Conservation (phyloP, 2,888 invertebrate species). For the Cheilosia soror region DNA sequence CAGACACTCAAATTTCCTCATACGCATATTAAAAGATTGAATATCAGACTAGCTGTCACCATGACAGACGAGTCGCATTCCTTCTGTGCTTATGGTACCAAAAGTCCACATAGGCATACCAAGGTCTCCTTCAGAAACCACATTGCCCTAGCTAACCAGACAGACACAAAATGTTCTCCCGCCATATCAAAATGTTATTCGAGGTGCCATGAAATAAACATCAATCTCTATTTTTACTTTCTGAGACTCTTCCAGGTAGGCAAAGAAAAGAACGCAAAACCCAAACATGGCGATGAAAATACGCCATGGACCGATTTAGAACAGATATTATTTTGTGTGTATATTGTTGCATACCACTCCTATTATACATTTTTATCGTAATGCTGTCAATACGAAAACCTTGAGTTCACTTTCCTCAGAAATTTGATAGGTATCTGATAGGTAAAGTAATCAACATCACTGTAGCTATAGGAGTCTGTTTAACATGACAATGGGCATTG, state of each 20-base stretch:
- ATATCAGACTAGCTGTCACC: slow-evolving; percentile 51
- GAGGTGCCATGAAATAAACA: slow-evolving; percentile 44
- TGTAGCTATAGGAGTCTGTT: slow-evolving; percentile 4
- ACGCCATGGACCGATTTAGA: slow-evolving; percentile 25
- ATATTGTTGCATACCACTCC: slow-evolving; percentile 14
- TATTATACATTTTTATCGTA: slow-evolving; percentile 22
- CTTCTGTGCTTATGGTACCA: not conserved
- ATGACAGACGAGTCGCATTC: slow-evolving; percentile 27
- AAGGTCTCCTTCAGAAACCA: too few relatives aligned
- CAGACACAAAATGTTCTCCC: not conserved
- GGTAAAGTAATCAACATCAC: slow-evolving; percentile 17
- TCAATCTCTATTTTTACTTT: slow-evolving; percentile 35
- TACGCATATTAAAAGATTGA: slow-evolving; percentile 26
- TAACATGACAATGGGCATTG: slow-evolving; percentile 2
- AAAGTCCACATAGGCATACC: not conserved
- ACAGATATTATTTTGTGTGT: not conserved
- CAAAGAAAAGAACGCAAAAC: slow-evolving; percentile 24
- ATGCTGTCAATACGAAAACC: slow-evolving; percentile 34
- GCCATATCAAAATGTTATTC: slow-evolving; percentile 33
- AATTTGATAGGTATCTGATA: slow-evolving; percentile 38
- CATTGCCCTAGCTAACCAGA: too few relatives aligned
- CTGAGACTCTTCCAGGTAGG: slow-evolving; percentile 10
- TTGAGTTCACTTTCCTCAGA: slow-evolving; percentile 41
- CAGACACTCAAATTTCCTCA: not conserved
- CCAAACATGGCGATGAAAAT: slow-evolving; percentile 17